Evolutionary conservation across 2,113 vertebrate genomes (phyloP).

Genomic region (Rhea americana): DNA sequence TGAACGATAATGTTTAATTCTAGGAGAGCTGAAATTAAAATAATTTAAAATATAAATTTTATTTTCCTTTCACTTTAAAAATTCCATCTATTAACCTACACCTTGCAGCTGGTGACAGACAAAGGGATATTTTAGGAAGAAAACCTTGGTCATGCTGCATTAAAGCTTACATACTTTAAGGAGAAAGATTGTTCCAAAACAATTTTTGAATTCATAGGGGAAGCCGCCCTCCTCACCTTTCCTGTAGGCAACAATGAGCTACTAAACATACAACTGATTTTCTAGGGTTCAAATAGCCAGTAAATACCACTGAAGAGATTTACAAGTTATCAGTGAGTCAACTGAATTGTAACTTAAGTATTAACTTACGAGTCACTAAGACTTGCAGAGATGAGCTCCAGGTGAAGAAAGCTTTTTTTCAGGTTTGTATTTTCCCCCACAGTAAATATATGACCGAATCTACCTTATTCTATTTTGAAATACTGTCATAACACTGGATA

Average conservation of each 20-base stretch:
- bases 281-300: neutral
- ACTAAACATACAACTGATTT: neutral
- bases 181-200: neutral
- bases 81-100: neutral
- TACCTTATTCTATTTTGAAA: neutral
- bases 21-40: neutral
- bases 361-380: neutral
- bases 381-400: neutral
- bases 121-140: neutral
- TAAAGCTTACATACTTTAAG: neutral
- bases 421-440: neutral
- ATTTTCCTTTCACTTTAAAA: neutral
- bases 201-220: neutral
- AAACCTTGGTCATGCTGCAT: neutral
- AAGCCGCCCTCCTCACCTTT: neutral
- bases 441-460: neutral
- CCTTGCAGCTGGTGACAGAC: neutral
- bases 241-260: neutral
- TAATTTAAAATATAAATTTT: neutral
- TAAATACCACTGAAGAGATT: neutral
- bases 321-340: neutral
- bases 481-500: neutral
- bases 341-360: neutral
- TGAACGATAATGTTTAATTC: neutral
- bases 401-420: neutral